A percentile compares a stretch with the other conserved stretches of the same genome.
These are phyloP conservation scores for Pristiophorus japonicus DNA, from an alignment of 2,113 vertebrate genomes.

Conservation along the genomic window DNA sequence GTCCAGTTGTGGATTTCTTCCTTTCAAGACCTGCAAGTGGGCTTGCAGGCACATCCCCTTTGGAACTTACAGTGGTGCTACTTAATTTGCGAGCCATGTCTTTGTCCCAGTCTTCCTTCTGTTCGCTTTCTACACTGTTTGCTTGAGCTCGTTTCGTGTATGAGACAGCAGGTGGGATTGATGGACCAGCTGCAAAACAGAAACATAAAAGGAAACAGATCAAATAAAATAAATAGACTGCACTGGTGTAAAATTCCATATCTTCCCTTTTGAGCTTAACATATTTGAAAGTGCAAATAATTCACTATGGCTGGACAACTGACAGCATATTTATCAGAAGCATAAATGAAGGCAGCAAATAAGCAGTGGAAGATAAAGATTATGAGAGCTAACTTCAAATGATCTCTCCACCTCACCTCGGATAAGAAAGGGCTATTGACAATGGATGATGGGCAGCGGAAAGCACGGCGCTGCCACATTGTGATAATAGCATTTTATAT, in stretches of 20 bases:
- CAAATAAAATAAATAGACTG: not conserved
- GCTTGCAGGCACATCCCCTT: conserved; percentile 80
- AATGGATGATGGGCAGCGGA: not conserved
- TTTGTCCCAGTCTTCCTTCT: conserved; percentile 94
- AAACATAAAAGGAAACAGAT: conserved; percentile 39
- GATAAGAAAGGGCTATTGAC: not conserved
- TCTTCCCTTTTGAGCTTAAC: not conserved
- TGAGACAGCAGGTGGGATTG: conserved; percentile 81
- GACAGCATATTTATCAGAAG: not conserved
- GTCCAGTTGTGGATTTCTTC: conserved; percentile 74
- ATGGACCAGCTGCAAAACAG: conserved; percentile 72
- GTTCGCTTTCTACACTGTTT: conserved; percentile 86
- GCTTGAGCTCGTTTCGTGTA: conserved; percentile 89
- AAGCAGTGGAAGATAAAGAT: not conserved
- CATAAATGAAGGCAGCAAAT: not conserved
- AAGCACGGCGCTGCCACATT: not conserved
- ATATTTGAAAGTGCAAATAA: not conserved
- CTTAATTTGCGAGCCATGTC: conserved; percentile 72
- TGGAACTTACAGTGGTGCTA: conserved; percentile 71
- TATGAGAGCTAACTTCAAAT: not conserved
- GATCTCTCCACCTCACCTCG: not conserved
- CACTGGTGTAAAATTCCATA: not conserved
- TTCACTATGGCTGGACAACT: not conserved
- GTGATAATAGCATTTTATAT: not conserved
- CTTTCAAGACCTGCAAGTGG: conserved; percentile 84